These are phyloP conservation scores for Nasalis larvatus DNA, from an alignment of 2,113 vertebrate species.

Conservation along the genomic window DNA sequence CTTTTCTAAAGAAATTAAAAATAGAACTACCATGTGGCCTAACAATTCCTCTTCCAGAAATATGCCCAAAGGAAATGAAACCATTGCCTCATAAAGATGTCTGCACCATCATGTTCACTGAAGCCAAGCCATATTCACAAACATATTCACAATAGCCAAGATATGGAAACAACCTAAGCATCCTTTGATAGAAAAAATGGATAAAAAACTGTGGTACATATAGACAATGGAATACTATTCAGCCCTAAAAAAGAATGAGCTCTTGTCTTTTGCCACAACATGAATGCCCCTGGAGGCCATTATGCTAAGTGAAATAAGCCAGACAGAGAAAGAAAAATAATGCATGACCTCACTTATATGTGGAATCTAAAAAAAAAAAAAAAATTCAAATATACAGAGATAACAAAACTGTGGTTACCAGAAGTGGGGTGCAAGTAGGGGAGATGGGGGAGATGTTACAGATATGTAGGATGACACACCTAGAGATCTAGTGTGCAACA, in stretches of 20 bases:
- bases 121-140: neutral
- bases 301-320: neutral
- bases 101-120: neutral
- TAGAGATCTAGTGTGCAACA: no score
- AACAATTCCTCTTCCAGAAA: neutral
- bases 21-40: neutral
- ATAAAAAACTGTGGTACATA: neutral
- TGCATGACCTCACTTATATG: neutral
- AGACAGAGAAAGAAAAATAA: neutral
- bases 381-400: neutral
- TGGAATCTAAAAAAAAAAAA: neutral
- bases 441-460: neutral
- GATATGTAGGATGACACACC: neutral
- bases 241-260: neutral
- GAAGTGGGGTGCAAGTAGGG: neutral
- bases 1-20: neutral
- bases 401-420: neutral
- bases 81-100: neutral
- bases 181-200: neutral
- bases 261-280: neutral
- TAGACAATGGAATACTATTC: neutral
- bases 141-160: neutral
- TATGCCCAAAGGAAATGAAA: neutral
- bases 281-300: neutral
- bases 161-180: neutral